phyloP scores from a whole-genome alignment of 2,888 invertebrate species.

The Cheilosia vulpina region DNA sequence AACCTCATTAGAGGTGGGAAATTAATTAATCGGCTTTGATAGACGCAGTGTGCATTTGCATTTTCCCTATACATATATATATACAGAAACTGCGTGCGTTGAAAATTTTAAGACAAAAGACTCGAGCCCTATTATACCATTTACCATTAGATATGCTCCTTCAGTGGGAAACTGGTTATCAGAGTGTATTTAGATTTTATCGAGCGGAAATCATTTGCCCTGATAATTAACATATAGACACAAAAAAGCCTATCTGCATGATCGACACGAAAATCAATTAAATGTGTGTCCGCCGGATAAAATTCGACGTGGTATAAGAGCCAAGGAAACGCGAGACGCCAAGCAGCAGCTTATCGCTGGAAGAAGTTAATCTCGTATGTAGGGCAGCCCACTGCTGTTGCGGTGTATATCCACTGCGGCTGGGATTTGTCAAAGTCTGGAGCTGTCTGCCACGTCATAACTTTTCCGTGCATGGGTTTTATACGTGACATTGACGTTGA shows the following conservation, averaged over 20 bases:
- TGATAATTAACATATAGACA: slow-evolving; percentile 63
- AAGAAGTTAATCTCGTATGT: slow-evolving; percentile 60
- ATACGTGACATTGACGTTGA: slow-evolving; percentile 72
- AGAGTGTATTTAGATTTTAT: slow-evolving; percentile 63
- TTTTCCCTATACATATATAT: background rate
- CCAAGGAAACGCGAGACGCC: slow-evolving; percentile 20
- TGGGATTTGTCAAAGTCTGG: slow-evolving; percentile 59
- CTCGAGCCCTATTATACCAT: background rate
- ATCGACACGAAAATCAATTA: slow-evolving; percentile 73
- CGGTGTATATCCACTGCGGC: slow-evolving; percentile 34
- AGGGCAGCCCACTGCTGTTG: slow-evolving; percentile 18
- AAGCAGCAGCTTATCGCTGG: slow-evolving; percentile 47
- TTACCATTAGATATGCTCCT: slow-evolving; percentile 9
- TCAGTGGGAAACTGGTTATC: slow-evolving; percentile 52
- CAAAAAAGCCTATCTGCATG: slow-evolving; percentile 58
- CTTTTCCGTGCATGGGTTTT: slow-evolving; percentile 70
- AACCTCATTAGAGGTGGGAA: slow-evolving; percentile 73
- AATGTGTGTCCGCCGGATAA: slow-evolving; percentile 56
- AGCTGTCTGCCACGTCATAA: slow-evolving; percentile 71
- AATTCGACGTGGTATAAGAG: slow-evolving; percentile 31
- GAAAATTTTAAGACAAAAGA: slow-evolving; percentile 42
- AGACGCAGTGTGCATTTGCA: slow-evolving; percentile 44
- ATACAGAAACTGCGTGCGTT: slow-evolving; percentile 4
- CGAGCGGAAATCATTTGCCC: slow-evolving; percentile 61
- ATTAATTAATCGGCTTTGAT: slow-evolving; percentile 69